Conservation (phyloP, 2,113 vertebrate genomes). For the Tragelaphus imberbis region DNA sequence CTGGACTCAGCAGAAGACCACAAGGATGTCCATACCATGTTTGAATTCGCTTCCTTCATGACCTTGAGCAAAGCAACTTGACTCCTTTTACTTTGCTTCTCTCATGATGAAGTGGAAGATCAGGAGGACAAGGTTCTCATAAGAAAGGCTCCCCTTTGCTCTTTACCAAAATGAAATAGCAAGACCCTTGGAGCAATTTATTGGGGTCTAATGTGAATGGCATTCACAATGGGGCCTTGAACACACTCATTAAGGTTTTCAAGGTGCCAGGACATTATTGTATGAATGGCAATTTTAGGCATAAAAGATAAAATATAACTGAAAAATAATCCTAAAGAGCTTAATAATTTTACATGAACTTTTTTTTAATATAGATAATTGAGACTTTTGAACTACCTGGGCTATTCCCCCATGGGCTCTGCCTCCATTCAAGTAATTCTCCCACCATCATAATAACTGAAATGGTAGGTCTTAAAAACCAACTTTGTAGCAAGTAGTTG, state of each 20-base stretch:
- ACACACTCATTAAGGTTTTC: neutral
- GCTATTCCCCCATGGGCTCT: neutral
- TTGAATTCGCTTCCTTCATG: neutral
- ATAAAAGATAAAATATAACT: neutral
- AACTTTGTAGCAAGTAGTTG: neutral
- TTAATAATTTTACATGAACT: neutral
- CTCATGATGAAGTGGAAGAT: neutral
- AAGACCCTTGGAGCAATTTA: fast-evolving
- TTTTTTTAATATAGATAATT: neutral
- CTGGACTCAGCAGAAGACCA: neutral
- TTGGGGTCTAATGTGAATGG: neutral
- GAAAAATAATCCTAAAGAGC: neutral
- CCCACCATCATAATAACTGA: neutral
- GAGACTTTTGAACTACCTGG: neutral
- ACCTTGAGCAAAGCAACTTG: neutral
- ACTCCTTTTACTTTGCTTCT: neutral
- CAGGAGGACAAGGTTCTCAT: neutral
- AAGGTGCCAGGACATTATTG: neutral
- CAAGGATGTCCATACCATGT: neutral
- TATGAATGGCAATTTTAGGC: neutral
- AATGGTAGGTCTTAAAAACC: neutral
- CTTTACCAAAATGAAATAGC: neutral
- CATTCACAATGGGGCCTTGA: neutral
- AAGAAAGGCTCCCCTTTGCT: neutral
- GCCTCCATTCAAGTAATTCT: neutral